These are phyloP conservation scores for Lasioglossum albipes DNA, from an alignment of 1,140 invertebrate genomes.

Conservation along the genomic window DNA sequence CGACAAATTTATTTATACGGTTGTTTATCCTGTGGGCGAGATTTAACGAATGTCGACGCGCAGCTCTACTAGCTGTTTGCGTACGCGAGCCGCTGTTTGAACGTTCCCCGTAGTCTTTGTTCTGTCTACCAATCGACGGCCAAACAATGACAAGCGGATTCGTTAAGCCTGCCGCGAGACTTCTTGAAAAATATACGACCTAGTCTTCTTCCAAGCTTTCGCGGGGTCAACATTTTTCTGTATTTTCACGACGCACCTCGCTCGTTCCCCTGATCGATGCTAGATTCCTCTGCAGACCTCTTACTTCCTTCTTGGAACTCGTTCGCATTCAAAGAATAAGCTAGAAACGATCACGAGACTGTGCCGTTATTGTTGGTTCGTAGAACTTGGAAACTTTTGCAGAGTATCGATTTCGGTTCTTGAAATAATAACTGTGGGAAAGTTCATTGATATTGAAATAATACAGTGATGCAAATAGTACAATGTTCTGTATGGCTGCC, in stretches of 20 bases:
- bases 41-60: constrained; percentile 30
- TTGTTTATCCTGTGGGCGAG: constrained; percentile 26
- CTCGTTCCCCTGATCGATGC: too few relatives aligned
- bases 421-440: too few relatives aligned
- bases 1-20: constrained; percentile 36
- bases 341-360: too few relatives aligned
- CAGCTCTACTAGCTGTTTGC: constrained; percentile 13
- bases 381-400: too few relatives aligned
- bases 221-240: neutral
- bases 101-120: constrained; percentile 16
- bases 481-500: too few relatives aligned
- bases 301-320: too few relatives aligned
- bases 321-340: too few relatives aligned
- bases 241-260: neutral
- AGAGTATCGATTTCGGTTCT: too few relatives aligned
- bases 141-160: constrained; percentile 16
- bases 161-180: neutral
- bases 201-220: neutral
- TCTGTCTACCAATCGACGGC: constrained; percentile 1
- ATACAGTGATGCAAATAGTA: too few relatives aligned
- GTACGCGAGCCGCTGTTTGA: constrained; percentile 19
- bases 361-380: too few relatives aligned
- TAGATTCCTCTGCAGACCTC: neutral
- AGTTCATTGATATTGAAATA: too few relatives aligned
- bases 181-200: constrained; percentile 6